Percentiles rank a stretch among this genome's conserved stretches.
These are phyloP conservation scores for Eretmochelys imbricata DNA, from an alignment of 2,113 vertebrate genomes.

Conservation along the genomic window DNA sequence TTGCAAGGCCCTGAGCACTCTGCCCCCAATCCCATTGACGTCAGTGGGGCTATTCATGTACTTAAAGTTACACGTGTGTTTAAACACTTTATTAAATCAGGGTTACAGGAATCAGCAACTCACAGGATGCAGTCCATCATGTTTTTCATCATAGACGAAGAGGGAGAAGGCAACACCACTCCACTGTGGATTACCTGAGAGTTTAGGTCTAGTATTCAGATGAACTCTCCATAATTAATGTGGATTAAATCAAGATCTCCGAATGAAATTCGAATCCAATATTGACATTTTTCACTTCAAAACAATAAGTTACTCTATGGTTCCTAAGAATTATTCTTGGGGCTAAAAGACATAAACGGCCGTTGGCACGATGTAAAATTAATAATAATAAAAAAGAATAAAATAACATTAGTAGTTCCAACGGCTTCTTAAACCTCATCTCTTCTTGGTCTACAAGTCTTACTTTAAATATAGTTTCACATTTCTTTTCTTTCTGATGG, in stretches of 20 bases:
- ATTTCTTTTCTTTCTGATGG: background rate
- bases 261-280: conserved; percentile 34
- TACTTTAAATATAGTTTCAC: background rate
- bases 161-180: background rate
- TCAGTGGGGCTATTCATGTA: background rate
- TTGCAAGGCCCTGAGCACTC: background rate
- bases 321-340: background rate
- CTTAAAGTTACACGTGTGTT: background rate
- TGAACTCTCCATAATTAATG: background rate
- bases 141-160: background rate
- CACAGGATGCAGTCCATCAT: background rate
- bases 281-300: background rate
- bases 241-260: conserved; percentile 11
- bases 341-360: background rate
- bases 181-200: background rate
- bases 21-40: background rate
- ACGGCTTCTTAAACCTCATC: conserved; percentile 25
- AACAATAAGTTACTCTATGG: background rate
- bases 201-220: background rate
- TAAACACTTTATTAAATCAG: background rate
- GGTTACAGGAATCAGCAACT: accelerated
- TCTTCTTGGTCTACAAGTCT: background rate
- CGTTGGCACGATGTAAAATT: conserved; percentile 1
- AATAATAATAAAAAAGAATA: background rate
- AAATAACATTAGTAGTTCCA: background rate